Evolutionary conservation across 2,113 vertebrate genomes (phyloP), one percentile per base, ranked within the genome.

Genomic region (Alaudala cheleensis): DNA sequence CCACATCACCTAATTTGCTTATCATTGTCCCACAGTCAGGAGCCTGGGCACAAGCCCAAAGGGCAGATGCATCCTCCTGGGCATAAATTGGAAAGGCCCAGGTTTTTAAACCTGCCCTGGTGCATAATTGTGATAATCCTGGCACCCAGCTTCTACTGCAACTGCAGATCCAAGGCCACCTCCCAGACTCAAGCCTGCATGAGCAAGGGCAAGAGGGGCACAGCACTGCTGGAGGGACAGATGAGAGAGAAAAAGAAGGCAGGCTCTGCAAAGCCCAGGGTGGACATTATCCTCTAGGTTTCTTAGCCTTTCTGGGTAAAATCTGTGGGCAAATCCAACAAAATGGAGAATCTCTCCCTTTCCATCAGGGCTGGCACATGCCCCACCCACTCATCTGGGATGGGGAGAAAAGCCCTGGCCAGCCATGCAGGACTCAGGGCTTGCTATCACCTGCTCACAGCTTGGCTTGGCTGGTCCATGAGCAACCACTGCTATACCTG

Each of bases 351-450:
- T 64, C 72, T 62, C 34, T 84, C 4, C 29, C 37, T 69, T 72
- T 81, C 39, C 1, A 0, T 25, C 31, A 62, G 39, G 24, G 12
- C 18, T 82, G 47, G 11, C 0, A 5, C 18, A 33, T 0, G 0
- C 5, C 47, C 12, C 11, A 20, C 18, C 6, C 0, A 2, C 26
- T 18, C 17, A 19, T n/a, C 34, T 39, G 17, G 34, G 37, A 33
- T 24, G 12, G 19, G 23, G 15, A 58, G 25, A 25, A 58, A 89
- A 83, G 42, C 9, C 22, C n/a, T 82, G 12, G 1, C 19, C 37
- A 74, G 80, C 16, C 9, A 19, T 14, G 2, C 54, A 65, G 17
- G 31, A 10, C 47, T 70, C 56, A 44, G 67, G 21, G 11, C 39
- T 87, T 51, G 21, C 21, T 57, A 24, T 47, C n/a, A 53, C 8